Evolutionary conservation across 1,140 invertebrate genomes (phyloP).

Genomic region (Cataglyphis hispanica): DNA sequence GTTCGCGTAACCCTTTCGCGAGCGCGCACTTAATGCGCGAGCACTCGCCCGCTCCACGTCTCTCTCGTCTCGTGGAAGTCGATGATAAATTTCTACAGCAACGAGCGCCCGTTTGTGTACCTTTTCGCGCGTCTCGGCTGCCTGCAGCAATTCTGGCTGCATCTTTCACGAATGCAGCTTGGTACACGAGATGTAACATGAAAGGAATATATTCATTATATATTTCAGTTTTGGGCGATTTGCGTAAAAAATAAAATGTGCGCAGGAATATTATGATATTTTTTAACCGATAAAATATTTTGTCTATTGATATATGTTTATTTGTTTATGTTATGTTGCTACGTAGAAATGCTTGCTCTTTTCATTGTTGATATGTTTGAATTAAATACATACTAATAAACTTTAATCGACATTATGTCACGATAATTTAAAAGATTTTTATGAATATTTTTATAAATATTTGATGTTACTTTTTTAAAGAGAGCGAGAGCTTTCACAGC

Average conservation of each 20-base stretch:
- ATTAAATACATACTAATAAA: too few species aligned
- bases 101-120: constrained; percentile 32
- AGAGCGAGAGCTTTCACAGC: background rate
- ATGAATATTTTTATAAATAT: background rate
- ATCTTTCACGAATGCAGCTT: background rate
- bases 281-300: background rate
- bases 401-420: too few species aligned
- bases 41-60: constrained; percentile 38
- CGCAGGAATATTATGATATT: background rate
- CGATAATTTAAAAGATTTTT: background rate
- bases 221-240: background rate
- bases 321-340: too few species aligned
- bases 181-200: background rate
- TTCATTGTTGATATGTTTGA: background rate
- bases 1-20: constrained; percentile 17
- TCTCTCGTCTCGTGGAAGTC: constrained; percentile 35
- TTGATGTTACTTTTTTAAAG: background rate
- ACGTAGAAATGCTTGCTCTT: too few species aligned
- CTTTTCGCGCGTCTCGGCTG: background rate
- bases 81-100: constrained; percentile 63
- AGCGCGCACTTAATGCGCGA: constrained; percentile 49
- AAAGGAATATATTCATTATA: background rate
- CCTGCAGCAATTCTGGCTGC: background rate
- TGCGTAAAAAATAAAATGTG: background rate
- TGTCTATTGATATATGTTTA: too few species aligned